A percentile compares a stretch with the other conserved stretches of the same genome.
Evolutionary conservation across 1,140 invertebrate species (phyloP).

Genomic region (Drosophila lini): DNA sequence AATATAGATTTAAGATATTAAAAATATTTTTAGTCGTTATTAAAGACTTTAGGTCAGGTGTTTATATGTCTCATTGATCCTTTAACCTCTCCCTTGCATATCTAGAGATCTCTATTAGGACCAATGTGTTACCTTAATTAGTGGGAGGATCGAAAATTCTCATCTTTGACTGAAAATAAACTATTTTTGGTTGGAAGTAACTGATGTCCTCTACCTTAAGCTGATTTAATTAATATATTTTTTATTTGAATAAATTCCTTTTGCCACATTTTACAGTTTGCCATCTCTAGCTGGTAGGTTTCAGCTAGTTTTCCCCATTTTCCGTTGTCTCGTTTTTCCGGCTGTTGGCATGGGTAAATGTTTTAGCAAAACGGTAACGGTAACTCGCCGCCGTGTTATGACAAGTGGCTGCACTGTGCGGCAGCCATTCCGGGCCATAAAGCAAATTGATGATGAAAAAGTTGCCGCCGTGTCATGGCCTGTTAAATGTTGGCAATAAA

Average conservation of each 20-base stretch:
- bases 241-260: background rate
- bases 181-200: background rate
- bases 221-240: no score
- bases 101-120: background rate
- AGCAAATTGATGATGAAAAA: conserved; percentile 81
- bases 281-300: conserved; percentile 30
- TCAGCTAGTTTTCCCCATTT: conserved; percentile 62
- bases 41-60: no score
- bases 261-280: background rate
- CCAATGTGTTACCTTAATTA: background rate
- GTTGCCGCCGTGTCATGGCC: conserved; percentile 71
- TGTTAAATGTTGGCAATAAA: conserved; percentile 80
- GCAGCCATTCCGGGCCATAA: conserved; percentile 70
- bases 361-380: conserved; percentile 72
- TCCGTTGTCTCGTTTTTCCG: conserved; percentile 39
- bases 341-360: conserved; percentile 54
- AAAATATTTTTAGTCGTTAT: background rate
- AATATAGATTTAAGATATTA: background rate
- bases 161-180: background rate
- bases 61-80: background rate
- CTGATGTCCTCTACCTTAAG: background rate
- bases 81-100: background rate
- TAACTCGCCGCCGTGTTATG: conserved; percentile 66
- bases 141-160: background rate
- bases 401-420: conserved; percentile 65